Percentiles rank a stretch among this genome's conserved stretches.
phyloP scores from a whole-genome alignment of 2,888 invertebrate genomes.

The Drosophila maculinotata region DNA sequence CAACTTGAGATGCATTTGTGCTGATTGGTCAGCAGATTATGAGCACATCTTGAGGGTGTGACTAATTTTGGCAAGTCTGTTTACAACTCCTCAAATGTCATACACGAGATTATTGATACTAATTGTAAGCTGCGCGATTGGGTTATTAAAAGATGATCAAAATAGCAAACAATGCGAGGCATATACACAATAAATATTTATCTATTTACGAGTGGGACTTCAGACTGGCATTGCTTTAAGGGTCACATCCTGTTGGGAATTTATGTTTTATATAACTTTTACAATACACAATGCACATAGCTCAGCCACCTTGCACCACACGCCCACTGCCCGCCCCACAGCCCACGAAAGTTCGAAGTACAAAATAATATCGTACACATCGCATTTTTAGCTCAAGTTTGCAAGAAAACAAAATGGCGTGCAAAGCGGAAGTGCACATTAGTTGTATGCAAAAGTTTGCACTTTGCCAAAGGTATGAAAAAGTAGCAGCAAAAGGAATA shows the following conservation, averaged over 20 bases:
- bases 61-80: background rate
- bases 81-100: background rate
- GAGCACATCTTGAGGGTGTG: conserved; percentile 1
- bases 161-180: background rate
- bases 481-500: conserved; percentile 30
- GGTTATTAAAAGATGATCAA: background rate
- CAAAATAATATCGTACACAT: conserved; percentile 72
- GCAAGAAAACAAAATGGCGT: conserved; percentile 68
- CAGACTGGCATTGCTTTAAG: conserved; percentile 17
- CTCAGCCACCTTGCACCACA: conserved; percentile 21
- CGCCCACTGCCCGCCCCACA: conserved; percentile 21
- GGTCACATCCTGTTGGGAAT: conserved; percentile 40
- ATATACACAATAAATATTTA: conserved; percentile 6
- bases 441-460: conserved; percentile 77
- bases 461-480: conserved; percentile 52
- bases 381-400: conserved; percentile 68
- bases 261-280: conserved; percentile 46
- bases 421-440: conserved; percentile 79
- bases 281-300: conserved; percentile 47
- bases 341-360: conserved; percentile 68
- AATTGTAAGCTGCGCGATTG: background rate
- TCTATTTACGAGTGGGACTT: background rate
- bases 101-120: background rate
- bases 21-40: conserved; percentile 17
- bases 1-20: conserved; percentile 8